phyloP scores from a whole-genome alignment of 1,140 invertebrate species.

The Tetranychus urticae region DNA sequence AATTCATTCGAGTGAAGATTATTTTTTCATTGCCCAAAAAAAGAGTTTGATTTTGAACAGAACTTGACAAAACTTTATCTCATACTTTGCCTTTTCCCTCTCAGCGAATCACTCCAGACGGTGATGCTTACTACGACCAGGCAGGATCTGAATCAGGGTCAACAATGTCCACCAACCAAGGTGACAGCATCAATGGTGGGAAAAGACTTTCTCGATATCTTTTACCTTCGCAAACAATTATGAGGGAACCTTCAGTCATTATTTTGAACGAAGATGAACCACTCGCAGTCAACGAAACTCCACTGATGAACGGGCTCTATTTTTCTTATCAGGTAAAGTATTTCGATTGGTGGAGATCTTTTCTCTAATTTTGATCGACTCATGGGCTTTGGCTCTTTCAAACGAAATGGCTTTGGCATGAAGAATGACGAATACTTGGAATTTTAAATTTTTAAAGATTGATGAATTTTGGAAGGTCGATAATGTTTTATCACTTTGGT shows the following conservation, averaged over 20 bases:
- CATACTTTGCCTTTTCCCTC: not conserved
- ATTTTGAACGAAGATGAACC: slow-evolving; percentile 1
- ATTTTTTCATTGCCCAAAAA: too few species aligned
- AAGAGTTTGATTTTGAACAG: too few species aligned
- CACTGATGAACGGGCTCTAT: slow-evolving; percentile 1
- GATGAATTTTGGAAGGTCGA: not conserved
- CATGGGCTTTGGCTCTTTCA: not conserved
- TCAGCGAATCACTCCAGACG: not conserved
- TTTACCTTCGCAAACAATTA: not conserved
- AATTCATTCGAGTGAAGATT: too few species aligned
- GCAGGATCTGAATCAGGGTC: not conserved
- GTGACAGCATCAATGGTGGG: not conserved
- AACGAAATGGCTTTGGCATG: too few species aligned
- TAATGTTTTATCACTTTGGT: too few species aligned
- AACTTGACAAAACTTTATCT: not conserved
- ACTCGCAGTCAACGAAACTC: not conserved
- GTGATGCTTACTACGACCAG: not conserved
- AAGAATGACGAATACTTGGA: not conserved
- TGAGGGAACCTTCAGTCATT: not conserved
- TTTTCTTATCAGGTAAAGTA: not conserved
- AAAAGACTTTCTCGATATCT: not conserved
- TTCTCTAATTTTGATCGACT: not conserved
- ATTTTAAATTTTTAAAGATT: not conserved
- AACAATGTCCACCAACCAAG: not conserved
- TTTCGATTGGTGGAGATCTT: not conserved